A percentile compares a stretch with the other conserved stretches of the same genome.
Evolutionary conservation across 2,797 vertebrate species (phyloP).

Genomic region (Dipus sagitta): DNA sequence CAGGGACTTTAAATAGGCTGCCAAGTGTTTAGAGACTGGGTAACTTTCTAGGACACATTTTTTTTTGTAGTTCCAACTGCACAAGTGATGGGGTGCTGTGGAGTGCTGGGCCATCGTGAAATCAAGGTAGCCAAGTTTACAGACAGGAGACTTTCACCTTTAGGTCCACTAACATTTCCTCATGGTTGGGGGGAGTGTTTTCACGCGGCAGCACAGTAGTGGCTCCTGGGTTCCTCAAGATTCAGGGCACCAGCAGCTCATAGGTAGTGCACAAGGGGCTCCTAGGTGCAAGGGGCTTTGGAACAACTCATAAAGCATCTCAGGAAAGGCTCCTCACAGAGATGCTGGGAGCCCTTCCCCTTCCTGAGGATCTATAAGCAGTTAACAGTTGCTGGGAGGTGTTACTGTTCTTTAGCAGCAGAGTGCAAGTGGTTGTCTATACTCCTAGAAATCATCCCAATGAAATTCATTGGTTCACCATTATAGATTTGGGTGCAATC

Average conservation of each 20-base stretch:
- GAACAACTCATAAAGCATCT: not conserved
- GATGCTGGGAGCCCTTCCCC: not conserved
- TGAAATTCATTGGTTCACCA: not conserved
- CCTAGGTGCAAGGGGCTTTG: not conserved
- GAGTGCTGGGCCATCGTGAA: not conserved
- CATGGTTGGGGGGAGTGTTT: no score
- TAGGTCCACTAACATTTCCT: not conserved
- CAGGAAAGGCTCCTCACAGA: not conserved
- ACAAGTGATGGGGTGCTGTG: not conserved
- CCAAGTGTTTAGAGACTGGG: not conserved
- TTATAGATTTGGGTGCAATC: not conserved
- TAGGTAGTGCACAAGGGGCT: no score
- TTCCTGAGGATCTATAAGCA: not conserved
- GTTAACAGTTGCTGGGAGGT: not conserved
- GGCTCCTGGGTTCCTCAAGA: not conserved
- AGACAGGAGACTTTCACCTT: not conserved
- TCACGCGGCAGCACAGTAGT: not conserved
- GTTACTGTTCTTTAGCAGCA: not conserved
- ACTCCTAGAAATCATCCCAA: not conserved
- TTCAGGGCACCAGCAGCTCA: not conserved
- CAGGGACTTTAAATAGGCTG: not conserved
- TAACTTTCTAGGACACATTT: not conserved
- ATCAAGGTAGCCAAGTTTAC: not conserved
- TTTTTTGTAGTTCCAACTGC: not conserved
- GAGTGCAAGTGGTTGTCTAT: no score